Evolutionary conservation across 53 echinoderm and acorn worm genomes (phyloP), one percentile per base, ranked within the genome.

Genomic region (Astropecten irregularis): DNA sequence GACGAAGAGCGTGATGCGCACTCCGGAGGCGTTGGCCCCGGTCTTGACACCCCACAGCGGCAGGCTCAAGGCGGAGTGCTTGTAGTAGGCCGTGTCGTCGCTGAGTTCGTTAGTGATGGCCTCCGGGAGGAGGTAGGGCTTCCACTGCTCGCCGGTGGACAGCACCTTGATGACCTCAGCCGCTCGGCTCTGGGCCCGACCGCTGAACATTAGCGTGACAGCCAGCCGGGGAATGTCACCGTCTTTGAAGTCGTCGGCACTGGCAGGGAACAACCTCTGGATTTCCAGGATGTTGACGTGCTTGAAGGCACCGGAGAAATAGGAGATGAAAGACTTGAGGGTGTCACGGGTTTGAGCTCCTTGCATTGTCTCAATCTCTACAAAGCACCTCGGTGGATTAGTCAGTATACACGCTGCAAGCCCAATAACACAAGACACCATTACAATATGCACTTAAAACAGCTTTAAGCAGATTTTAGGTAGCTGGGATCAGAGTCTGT

Each of bases 291-390:
- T 76, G 63, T 79, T 87, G 40, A 86, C 66, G 32, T 94, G 97
- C 36, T 94, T 94, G 92, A 97, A 97, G 52, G 96, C 93, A 35
- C 91, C 93, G 55, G 94, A 97, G 90, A 94, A 94, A 29, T 38
- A 42, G 10, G 83, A 68, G 51, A 97, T 76, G 72, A 94, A 83
- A 60, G 94, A 83, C 31, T 64, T 84, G 62, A 94, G 92, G 61
- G 71, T 49, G 37, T 46, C 70, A 32, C 88, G 87, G 36, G 92
- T 82, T 21, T 66, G 22, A 4, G 42, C 50, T 9, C 97, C 94
- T 53, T 94, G 86, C 5, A 64, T 54, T n/a, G 87, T 76, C 49
- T 86, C 66, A 33, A 97, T 77, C 77, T 97, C 97, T 7, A 92
- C 57, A 59, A 86, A 88, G 81, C 97, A 91, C 11, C 87, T 87